Evolutionary conservation across 1,140 invertebrate species (phyloP), one percentile per base, ranked within the genome.

Genomic region (Drosophila serrata): DNA sequence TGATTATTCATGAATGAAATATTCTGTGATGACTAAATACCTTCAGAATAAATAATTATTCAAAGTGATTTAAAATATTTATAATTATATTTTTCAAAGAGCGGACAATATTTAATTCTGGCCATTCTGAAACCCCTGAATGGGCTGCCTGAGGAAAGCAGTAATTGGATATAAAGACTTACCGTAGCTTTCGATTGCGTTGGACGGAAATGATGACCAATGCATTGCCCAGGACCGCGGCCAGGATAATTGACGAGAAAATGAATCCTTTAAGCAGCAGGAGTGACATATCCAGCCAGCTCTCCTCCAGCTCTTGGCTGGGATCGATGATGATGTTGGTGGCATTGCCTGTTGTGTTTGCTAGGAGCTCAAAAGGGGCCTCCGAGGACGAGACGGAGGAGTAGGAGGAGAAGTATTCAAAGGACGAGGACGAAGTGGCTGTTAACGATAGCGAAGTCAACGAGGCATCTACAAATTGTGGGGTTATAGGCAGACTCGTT

Each of bases 141-240:
- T 0, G 4, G 13, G 12, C 19, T 15, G 4, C 2, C 19, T 5
- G 13, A 15, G 13, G 4, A 17, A 37, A 6, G 13, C 19, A 58
- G 24, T 63, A 67, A 65, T 37, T 46, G 43, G 12, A 49, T 27
- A 40, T 33, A 51, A 49, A 8, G 55, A 87, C 91, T 90, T 90
- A 92, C 92, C 92, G 84, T 79, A 93, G 75, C 75, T 93, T 93
- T 22, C 92, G 78, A 81, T 93, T 93, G 40, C 92, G 91, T 43
- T 91, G 91, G 33, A 93, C 92, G 68, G 95, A 96, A 56, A 97
- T 95, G 79, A 97, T 97, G 74, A 98, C 97, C 58, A 98, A 93
- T 1, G 96, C 95, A 93, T 98, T 99, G 31, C 98, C 98, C 29
- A 98, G 94, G 6, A 98, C 95, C 0, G 98, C 97, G 53, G 96